Conservation (phyloP, 2,113 vertebrate genomes). For the Sardina pilchardus region DNA sequence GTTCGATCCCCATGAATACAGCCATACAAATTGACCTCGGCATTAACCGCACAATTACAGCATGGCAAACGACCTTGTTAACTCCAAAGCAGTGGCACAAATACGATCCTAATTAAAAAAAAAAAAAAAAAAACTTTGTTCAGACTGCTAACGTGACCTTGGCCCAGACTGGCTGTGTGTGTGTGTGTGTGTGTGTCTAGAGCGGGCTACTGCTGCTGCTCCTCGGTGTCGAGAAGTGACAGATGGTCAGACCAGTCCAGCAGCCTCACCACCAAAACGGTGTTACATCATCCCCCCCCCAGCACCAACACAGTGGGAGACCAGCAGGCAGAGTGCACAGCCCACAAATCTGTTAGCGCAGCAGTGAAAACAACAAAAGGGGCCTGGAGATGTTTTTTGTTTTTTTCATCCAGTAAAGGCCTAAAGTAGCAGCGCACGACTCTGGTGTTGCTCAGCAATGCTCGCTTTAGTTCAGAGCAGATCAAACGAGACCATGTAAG, state of each 20-base stretch:
- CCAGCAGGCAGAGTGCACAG: neutral
- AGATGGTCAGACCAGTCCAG: neutral
- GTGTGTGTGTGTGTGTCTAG: too few species aligned
- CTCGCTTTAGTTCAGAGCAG: neutral
- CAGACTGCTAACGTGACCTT: neutral
- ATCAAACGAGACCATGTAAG: neutral
- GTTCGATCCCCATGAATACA: neutral
- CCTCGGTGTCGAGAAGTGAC: neutral
- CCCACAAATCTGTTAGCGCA: neutral
- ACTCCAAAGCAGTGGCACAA: neutral
- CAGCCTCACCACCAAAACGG: too few species aligned
- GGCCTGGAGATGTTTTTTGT: neutral
- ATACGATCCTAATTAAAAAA: too few species aligned
- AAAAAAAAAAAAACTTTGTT: slow-evolving; percentile 1
- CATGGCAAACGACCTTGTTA: neutral
- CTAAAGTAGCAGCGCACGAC: neutral
- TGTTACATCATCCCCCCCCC: neutral
- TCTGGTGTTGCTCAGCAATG: neutral
- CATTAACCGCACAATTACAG: neutral
- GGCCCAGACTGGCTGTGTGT: neutral
- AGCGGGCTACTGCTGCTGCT: neutral
- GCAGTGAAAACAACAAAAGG: neutral
- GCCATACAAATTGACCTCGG: neutral
- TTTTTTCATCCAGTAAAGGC: neutral
- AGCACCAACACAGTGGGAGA: neutral